phyloP scores from a whole-genome alignment of 2,888 invertebrate genomes.

The Pterostichus niger region DNA sequence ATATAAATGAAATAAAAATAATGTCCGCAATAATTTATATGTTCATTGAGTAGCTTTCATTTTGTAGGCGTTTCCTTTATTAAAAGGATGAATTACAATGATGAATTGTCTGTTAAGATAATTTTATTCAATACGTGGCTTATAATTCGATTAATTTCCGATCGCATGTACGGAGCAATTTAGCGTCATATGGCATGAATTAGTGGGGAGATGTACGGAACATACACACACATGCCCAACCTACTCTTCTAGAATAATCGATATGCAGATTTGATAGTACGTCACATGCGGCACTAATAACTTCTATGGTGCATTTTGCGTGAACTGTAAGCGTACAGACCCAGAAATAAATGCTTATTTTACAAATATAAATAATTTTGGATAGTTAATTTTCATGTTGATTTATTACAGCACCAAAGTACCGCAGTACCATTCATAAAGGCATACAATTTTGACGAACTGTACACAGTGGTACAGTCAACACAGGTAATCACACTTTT shows the following conservation, averaged over 20 bases:
- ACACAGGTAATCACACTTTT: slow-evolving; percentile 9
- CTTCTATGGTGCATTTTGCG: slow-evolving; percentile 18
- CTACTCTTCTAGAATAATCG: slow-evolving; percentile 41
- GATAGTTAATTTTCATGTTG: too few relatives aligned
- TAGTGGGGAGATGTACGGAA: slow-evolving; percentile 24
- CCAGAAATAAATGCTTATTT: neutral
- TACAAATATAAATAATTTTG: too few relatives aligned
- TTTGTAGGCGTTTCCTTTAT: slow-evolving; percentile 20
- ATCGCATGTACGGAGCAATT: slow-evolving; percentile 53
- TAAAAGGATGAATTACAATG: slow-evolving; percentile 42
- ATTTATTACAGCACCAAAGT: too few relatives aligned
- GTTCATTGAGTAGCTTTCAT: neutral
- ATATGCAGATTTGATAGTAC: slow-evolving; percentile 46
- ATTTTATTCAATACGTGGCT: slow-evolving; percentile 51
- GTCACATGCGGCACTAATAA: slow-evolving; percentile 36
- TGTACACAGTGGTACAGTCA: slow-evolving; percentile 23
- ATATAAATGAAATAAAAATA: too few relatives aligned
- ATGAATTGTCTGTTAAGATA: slow-evolving; percentile 46
- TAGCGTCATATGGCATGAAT: slow-evolving; percentile 51
- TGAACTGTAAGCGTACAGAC: neutral
- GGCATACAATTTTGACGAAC: neutral
- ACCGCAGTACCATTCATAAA: too few relatives aligned
- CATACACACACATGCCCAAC: slow-evolving; percentile 23
- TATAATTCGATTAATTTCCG: slow-evolving; percentile 57
- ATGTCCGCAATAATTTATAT: too few relatives aligned